phyloP scores from a whole-genome alignment of 2,888 invertebrate genomes.

The Matsumyia berberina region DNA sequence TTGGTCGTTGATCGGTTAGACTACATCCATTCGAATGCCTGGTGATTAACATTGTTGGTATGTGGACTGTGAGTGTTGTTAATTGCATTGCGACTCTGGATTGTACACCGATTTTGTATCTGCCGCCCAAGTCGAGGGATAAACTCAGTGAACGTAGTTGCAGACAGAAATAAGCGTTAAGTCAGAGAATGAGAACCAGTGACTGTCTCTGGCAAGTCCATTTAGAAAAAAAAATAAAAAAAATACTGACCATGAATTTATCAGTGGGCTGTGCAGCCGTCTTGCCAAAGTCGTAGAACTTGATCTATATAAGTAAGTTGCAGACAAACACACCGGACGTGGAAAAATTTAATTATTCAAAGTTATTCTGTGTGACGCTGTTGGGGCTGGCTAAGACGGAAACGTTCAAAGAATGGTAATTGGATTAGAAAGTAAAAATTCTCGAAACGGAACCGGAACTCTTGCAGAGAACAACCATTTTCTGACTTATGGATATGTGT shows the following conservation, averaged over 20 bases:
- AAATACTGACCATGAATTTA: conserved; percentile 38
- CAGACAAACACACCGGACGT: background rate
- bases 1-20: conserved; percentile 15
- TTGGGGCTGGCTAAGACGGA: conserved; percentile 22
- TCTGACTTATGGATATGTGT: no score
- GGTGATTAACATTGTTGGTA: conserved; percentile 4
- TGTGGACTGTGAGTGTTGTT: conserved; percentile 1
- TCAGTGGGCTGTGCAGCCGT: conserved; percentile 34
- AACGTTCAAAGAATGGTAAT: conserved; percentile 33
- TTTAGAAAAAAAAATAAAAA: conserved; percentile 4
- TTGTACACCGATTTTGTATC: background rate
- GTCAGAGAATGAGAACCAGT: conserved; percentile 7
- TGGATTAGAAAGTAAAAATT: conserved; percentile 18
- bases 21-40: conserved; percentile 43
- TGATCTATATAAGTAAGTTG: conserved; percentile 21
- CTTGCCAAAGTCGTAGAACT: conserved; percentile 26
- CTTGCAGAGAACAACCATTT: no score
- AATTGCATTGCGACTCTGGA: conserved; percentile 2
- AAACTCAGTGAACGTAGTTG: background rate
- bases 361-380: no score
- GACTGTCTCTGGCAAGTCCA: background rate
- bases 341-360: background rate
- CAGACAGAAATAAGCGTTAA: conserved; percentile 24
- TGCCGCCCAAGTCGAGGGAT: conserved; percentile 30
- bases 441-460: conserved; percentile 5